phyloP scores from a whole-genome alignment of 2,797 vertebrate species.

The Thripadectes ignobilis region DNA sequence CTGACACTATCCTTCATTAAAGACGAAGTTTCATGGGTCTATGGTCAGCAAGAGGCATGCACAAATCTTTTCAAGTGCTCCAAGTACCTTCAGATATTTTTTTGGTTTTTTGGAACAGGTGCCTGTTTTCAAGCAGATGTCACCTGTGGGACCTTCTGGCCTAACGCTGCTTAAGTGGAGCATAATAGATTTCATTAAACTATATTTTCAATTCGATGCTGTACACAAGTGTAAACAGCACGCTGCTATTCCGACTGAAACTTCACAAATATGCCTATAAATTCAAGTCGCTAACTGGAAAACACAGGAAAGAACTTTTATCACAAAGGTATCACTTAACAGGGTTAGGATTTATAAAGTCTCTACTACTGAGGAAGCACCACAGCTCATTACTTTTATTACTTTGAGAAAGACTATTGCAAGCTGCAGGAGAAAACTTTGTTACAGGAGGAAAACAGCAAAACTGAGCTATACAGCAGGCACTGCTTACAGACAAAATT shows the following conservation, averaged over 20 bases:
- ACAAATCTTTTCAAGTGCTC: background rate
- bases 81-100: background rate
- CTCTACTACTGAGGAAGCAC: background rate
- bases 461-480: background rate
- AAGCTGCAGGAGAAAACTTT: background rate
- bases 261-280: background rate
- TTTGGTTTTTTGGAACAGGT: background rate
- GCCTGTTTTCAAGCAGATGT: background rate
- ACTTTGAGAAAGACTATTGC: background rate
- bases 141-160: background rate
- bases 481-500: background rate
- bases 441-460: background rate
- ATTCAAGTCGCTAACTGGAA: background rate
- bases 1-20: background rate
- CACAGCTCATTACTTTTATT: background rate
- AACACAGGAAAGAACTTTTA: background rate
- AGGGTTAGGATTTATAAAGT: background rate
- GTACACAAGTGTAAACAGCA: background rate
- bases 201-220: background rate
- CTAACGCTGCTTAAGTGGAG: background rate
- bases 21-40: background rate
- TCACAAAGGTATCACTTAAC: background rate
- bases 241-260: background rate
- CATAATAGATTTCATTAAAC: background rate
- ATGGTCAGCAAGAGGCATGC: background rate